Conservation (phyloP, 23 tunicate genomes). For the Clavelina lepadiformis region DNA sequence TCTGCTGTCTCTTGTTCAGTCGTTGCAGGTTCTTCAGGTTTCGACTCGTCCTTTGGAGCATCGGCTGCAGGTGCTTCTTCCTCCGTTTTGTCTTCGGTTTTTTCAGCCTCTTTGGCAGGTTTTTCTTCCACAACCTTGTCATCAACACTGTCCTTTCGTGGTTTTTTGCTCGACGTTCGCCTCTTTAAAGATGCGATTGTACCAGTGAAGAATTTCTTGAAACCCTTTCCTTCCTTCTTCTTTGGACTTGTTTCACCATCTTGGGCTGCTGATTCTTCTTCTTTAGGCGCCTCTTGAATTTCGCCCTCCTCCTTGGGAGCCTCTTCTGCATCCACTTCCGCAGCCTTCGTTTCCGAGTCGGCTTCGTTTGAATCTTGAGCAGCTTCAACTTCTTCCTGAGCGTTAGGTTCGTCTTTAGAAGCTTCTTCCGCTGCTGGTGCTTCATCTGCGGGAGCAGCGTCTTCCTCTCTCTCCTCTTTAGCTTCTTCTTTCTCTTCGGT, state of each 20-base stretch:
- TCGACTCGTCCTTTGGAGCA: not conserved
- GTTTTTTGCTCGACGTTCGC: conserved; percentile 37
- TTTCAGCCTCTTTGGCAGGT: not conserved
- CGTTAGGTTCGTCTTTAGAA: conserved; percentile 11
- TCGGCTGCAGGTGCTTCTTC: not conserved
- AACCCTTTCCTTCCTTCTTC: conserved; percentile 24
- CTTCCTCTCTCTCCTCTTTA: conserved; percentile 5
- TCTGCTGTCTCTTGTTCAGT: not conserved
- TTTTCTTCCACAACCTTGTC: conserved; percentile 26
- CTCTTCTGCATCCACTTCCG: conserved; percentile 12
- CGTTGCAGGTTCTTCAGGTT: not conserved
- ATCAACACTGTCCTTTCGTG: conserved; percentile 24
- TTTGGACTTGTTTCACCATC: conserved; percentile 18
- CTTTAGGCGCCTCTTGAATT: conserved; percentile 10
- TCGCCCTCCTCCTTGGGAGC: conserved; percentile 6
- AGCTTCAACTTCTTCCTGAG: conserved; percentile 6
- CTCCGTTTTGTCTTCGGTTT: not conserved
- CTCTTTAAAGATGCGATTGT: conserved; percentile 35
- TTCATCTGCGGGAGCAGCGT: not conserved
- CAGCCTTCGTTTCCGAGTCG: not conserved
- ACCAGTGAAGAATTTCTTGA: conserved; percentile 36
- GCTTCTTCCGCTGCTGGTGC: conserved; percentile 2
- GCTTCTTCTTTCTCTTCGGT: conserved; percentile 9
- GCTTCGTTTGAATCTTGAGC: conserved; percentile 1
- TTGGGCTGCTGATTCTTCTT: conserved; percentile 6